Evolutionary conservation across 2,797 vertebrate species (phyloP).

Genomic region (Neostethus bicornis): DNA sequence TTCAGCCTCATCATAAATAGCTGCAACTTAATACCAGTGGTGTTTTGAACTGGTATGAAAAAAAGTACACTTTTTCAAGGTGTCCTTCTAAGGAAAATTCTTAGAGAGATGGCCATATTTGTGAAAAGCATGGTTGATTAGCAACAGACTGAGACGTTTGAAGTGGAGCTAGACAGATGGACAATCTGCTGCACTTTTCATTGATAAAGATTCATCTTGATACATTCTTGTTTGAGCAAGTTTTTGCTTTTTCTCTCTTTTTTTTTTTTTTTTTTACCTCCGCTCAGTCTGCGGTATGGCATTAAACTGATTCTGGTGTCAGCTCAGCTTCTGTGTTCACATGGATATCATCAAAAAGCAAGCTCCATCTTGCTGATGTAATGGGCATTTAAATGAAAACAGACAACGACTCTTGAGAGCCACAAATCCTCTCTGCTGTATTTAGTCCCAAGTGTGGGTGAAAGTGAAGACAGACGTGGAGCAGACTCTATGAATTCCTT

Average conservation of each 20-base stretch:
- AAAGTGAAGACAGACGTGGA: conserved; percentile 41
- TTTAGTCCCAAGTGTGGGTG: conserved; percentile 15
- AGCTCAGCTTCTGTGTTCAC: conserved; percentile 36
- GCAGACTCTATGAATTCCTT: conserved; percentile 46
- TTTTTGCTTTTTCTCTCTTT: too few relatives aligned
- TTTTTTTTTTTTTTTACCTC: too few relatives aligned
- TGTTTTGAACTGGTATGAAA: background rate
- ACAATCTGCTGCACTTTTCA: background rate
- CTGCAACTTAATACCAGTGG: background rate
- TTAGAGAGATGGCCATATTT: background rate
- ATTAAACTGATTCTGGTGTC: background rate
- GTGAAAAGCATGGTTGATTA: background rate
- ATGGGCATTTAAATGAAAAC: conserved; percentile 45
- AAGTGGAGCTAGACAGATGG: background rate
- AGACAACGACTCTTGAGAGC: conserved; percentile 20
- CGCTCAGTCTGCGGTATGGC: conserved; percentile 3
- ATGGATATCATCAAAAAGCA: conserved; percentile 32
- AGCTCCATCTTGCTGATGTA: conserved; percentile 11
- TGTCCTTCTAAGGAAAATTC: background rate
- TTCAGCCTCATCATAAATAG: background rate
- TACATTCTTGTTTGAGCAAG: too few relatives aligned
- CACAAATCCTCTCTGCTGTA: conserved; percentile 21
- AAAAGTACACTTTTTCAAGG: background rate
- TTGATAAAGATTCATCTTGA: background rate
- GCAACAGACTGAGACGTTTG: background rate